Conservation (phyloP, 2,888 invertebrate genomes). For the Acleris holmiana region DNA sequence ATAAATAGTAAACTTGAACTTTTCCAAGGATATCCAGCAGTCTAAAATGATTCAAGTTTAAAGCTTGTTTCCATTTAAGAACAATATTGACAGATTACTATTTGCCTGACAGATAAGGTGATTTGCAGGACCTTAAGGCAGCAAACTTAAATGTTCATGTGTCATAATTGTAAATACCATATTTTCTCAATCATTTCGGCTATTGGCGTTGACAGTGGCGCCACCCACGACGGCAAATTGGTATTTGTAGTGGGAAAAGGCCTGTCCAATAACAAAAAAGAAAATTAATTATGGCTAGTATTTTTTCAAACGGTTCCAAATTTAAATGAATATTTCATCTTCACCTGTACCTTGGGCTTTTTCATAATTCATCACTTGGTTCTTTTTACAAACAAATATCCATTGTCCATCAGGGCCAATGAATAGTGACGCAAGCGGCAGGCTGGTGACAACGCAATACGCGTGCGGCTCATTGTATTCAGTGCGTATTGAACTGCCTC, state of each 20-base stretch:
- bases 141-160: neutral
- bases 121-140: conserved; percentile 5
- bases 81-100: conserved; percentile 19
- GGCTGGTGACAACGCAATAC: conserved; percentile 76
- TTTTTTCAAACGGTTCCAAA: conserved; percentile 20
- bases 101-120: conserved; percentile 9
- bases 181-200: neutral
- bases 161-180: conserved; percentile 1
- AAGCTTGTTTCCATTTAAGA: neutral
- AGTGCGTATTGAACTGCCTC: conserved; percentile 67
- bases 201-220: neutral
- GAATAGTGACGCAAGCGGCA: conserved; percentile 70
- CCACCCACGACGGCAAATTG: neutral
- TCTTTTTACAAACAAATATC: conserved; percentile 46
- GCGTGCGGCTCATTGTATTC: conserved; percentile 63
- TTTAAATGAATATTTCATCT: conserved; percentile 25
- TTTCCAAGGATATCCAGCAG: too few relatives aligned
- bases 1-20: too few relatives aligned
- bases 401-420: conserved; percentile 72
- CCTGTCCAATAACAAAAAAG: conserved; percentile 2
- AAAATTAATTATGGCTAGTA: conserved; percentile 16
- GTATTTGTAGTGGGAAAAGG: neutral
- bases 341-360: conserved; percentile 27
- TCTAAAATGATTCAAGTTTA: neutral
- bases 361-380: conserved; percentile 42